These are phyloP conservation scores for Gallinago nigripennis DNA, from an alignment of 2,797 vertebrate species.

Conservation along the genomic window DNA sequence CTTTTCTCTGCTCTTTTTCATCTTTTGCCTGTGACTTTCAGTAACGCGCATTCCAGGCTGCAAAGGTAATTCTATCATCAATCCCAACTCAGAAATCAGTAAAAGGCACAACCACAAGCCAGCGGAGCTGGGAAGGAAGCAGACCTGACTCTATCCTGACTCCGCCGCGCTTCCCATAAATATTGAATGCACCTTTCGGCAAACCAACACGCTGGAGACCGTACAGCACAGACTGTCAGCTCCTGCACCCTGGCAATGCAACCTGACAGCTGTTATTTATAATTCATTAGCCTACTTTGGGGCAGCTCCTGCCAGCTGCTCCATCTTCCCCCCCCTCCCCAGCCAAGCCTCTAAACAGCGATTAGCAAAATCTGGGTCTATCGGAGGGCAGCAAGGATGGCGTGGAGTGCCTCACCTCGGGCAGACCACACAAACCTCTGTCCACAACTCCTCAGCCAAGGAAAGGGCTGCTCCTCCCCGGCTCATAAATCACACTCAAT, in stretches of 20 bases:
- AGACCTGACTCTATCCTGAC: neutral
- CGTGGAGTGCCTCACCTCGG: neutral
- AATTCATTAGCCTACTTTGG: constrained; percentile 67
- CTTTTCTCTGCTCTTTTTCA: neutral
- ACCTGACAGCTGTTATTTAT: constrained; percentile 71
- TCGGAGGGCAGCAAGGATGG: neutral
- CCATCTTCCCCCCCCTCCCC: neutral
- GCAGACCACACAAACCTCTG: neutral
- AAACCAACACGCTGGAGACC: neutral
- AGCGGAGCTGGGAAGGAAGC: neutral
- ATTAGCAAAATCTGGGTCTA: constrained; percentile 6
- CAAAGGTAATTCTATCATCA: neutral
- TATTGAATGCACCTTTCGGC: constrained; percentile 58
- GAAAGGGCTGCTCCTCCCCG: neutral
- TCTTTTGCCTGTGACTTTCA: neutral
- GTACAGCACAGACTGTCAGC: constrained; percentile 13
- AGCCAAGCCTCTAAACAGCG: constrained; percentile 22
- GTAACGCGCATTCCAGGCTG: neutral
- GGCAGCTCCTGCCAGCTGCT: constrained; percentile 66
- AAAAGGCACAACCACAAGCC: neutral
- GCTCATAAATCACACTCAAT: neutral
- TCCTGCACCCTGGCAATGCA: constrained; percentile 7
- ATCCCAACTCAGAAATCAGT: neutral
- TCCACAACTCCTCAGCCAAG: neutral
- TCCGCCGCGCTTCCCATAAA: constrained; percentile 37